Conservation (phyloP, 2,797 vertebrate species). For the Mormyrops attenuatus region DNA sequence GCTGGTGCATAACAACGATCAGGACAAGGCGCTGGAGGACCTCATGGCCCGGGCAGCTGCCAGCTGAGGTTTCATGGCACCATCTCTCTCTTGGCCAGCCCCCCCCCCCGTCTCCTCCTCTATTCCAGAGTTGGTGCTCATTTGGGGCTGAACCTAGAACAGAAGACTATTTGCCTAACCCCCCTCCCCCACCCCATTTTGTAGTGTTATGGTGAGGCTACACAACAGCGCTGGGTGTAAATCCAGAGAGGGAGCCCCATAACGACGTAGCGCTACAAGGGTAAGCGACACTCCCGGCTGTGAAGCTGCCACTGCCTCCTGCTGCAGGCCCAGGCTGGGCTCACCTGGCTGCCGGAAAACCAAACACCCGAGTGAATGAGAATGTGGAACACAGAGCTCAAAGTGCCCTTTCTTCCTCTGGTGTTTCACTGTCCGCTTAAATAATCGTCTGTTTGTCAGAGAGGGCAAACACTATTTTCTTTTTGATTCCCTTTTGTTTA, state of each 20-base stretch:
- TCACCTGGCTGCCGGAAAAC: conserved; percentile 19
- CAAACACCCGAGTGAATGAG: conserved; percentile 24
- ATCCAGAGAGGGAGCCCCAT: conserved; percentile 27
- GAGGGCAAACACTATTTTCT: conserved; percentile 37
- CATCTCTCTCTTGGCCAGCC: conserved; percentile 13
- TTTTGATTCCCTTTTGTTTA: conserved; percentile 32
- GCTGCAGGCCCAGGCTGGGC: conserved; percentile 32
- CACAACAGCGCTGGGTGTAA: not conserved
- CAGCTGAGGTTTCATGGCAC: conserved; percentile 69
- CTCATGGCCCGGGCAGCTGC: conserved; percentile 86
- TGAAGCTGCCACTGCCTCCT: conserved; percentile 59
- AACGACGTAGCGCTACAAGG: conserved; percentile 31
- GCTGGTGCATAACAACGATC: conserved; percentile 88
- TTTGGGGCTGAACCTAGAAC: not conserved
- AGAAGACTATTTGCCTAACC: not conserved
- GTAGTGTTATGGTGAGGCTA: not conserved
- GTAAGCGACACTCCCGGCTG: conserved; percentile 43
- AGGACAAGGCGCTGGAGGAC: conserved; percentile 90
- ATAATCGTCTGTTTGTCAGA: conserved; percentile 41
- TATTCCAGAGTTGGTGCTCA: conserved; percentile 30
- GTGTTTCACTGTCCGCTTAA: conserved; percentile 37
- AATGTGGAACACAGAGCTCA: conserved; percentile 45
- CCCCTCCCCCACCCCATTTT: not conserved
- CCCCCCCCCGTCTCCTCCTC: conserved; percentile 33
- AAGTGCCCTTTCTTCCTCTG: conserved; percentile 64